phyloP scores from a whole-genome alignment of 2,888 invertebrate genomes.

The Sturmia bella region DNA sequence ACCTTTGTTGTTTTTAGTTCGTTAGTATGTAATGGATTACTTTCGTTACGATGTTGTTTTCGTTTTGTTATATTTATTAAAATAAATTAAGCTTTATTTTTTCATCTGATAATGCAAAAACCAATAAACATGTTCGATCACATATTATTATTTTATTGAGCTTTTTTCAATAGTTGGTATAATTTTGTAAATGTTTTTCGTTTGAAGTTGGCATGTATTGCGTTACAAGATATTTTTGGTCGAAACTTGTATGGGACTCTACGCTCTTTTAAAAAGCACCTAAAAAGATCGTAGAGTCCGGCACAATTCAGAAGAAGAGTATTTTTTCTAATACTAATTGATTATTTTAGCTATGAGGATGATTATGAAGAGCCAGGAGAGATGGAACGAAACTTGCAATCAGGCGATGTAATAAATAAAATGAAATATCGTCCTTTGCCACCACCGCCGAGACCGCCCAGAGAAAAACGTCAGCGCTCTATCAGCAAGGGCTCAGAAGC shows the following conservation, averaged over 20 bases:
- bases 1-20: constrained; percentile 28
- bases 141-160: constrained; percentile 30
- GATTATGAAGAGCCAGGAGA: constrained; percentile 83
- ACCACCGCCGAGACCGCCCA: constrained; percentile 92
- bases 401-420: constrained; percentile 89
- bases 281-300: background rate
- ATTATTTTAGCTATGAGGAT: constrained; percentile 74
- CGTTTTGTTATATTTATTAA: constrained; percentile 19
- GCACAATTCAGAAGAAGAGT: background rate
- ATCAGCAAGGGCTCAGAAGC: constrained; percentile 71
- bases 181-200: constrained; percentile 31
- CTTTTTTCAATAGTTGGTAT: constrained; percentile 48
- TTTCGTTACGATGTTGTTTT: constrained; percentile 22
- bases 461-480: constrained; percentile 83
- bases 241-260: background rate
- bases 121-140: constrained; percentile 45
- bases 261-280: background rate
- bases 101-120: constrained; percentile 41
- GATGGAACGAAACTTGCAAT: constrained; percentile 85
- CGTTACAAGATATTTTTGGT: constrained; percentile 24
- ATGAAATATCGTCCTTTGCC: constrained; percentile 94
- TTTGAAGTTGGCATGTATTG: constrained; percentile 47
- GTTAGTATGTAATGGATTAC: constrained; percentile 37
- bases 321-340: constrained; percentile 45
- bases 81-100: constrained; percentile 37